Evolutionary conservation across 2,113 vertebrate genomes (phyloP), one percentile per base, ranked within the genome.

Genomic region (Deroptyus accipitrinus): DNA sequence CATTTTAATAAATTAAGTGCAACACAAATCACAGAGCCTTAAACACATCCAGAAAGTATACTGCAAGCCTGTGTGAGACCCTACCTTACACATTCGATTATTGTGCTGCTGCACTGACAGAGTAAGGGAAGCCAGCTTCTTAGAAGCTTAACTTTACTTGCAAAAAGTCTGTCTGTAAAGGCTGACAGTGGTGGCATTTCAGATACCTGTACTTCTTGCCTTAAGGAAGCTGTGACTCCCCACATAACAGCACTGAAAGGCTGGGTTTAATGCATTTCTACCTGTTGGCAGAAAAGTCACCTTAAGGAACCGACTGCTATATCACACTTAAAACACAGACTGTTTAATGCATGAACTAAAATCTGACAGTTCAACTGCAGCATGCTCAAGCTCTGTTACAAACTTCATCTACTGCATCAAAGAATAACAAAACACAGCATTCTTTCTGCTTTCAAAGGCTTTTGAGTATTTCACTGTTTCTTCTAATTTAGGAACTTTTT

Each of bases 351-450:
- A 59, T 16, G 44, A 78, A 59, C 11, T 85, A 37, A 76, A 92
- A 77, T 19, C 37, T 77, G 67, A 46, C 4, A 10, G 42, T 68
- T 91, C 33, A 79, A 6, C 24, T 62, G 30, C 44, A 72, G 35
- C 0, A 0, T 28, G 11, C 27, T 83, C 35, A 33, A 19, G 12
- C 23, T 54, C 9, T 76, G 90, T 68, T 69, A 35, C 22, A 49
- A 72, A 64, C 35, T 46, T 10, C 24, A 44, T 67, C 61, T 72
- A 41, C n/a, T 67, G 28, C 69, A 49, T 18, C 37, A 54, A 80
- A 85, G 16, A 90, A 51, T 17, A 88, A 63, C 4, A 31, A 41
- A 82, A 17, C 16, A 27, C 16, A 33, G 5, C 4, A 63, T 10
- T 7, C 94, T 86, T 94, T 81, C 9, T 14, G 51, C 39, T 44